phyloP scores from a whole-genome alignment of 2,797 vertebrate genomes.

The Mastacembelus armatus region DNA sequence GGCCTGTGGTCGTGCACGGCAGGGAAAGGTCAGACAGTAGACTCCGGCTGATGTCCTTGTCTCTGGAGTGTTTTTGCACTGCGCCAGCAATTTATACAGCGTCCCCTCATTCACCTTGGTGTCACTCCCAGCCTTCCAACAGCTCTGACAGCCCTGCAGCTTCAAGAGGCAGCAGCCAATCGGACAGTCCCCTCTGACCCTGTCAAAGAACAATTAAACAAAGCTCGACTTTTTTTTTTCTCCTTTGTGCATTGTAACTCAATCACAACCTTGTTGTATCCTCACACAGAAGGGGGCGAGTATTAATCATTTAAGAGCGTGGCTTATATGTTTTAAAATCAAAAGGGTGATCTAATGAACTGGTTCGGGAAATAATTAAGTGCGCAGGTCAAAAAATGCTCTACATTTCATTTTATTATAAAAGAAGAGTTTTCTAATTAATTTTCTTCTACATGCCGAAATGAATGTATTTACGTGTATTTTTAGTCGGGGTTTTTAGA shows the following conservation, averaged over 20 bases:
- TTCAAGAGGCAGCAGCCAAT: constrained; percentile 74
- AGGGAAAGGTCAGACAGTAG: constrained; percentile 41
- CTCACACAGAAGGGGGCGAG: constrained; percentile 47
- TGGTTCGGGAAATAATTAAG: background rate
- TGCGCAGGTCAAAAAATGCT: no score
- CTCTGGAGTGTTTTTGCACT: constrained; percentile 44
- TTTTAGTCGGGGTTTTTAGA: no score
- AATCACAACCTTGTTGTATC: constrained; percentile 73
- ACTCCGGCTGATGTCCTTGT: constrained; percentile 27
- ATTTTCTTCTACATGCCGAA: no score
- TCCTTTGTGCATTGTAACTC: constrained; percentile 79
- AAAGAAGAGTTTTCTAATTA: no score
- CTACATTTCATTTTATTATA: no score
- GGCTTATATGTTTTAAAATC: constrained; percentile 20
- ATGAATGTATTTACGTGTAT: no score
- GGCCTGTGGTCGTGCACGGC: constrained; percentile 26
- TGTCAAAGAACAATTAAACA: constrained; percentile 76
- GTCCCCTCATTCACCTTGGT: constrained; percentile 65
- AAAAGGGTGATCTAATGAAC: constrained; percentile 17
- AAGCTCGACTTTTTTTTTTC: constrained; percentile 62
- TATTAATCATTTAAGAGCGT: constrained; percentile 72
- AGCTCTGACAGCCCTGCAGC: constrained; percentile 65
- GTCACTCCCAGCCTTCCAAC: constrained; percentile 69
- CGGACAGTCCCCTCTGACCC: constrained; percentile 67
- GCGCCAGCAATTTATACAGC: constrained; percentile 62